These are phyloP conservation scores for Speoplatyrhinus poulsoni DNA, from an alignment of 2,113 vertebrate species.

Conservation along the genomic window DNA sequence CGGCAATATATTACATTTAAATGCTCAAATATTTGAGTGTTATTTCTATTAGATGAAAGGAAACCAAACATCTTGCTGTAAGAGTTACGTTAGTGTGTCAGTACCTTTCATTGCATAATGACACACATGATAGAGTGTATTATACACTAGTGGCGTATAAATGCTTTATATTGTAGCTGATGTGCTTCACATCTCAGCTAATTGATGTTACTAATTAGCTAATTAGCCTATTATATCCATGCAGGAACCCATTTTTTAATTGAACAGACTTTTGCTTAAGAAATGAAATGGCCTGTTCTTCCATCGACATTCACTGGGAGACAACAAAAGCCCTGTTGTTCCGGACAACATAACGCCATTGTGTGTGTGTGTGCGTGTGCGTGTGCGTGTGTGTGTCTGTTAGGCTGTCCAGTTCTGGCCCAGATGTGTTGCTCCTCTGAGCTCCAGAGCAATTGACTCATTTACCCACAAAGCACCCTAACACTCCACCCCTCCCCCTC, in stretches of 20 bases:
- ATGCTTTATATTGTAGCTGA: no score
- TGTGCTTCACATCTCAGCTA: slow-evolving; percentile 28
- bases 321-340: slow-evolving; percentile 64
- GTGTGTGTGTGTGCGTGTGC: slow-evolving; percentile 4
- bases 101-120: no score
- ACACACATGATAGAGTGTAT: no score
- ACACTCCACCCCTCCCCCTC: slow-evolving; percentile 50
- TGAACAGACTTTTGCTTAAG: slow-evolving; percentile 60
- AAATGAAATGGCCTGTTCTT: slow-evolving; percentile 7
- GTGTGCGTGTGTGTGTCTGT: slow-evolving; percentile 26
- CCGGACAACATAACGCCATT: slow-evolving; percentile 69
- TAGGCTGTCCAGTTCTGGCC: slow-evolving; percentile 70
- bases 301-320: slow-evolving; percentile 6
- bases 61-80: no score
- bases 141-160: no score
- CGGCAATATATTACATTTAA: no score
- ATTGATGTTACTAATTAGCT: slow-evolving; percentile 71
- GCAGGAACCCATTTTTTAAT: slow-evolving; percentile 71
- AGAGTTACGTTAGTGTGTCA: no score
- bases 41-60: no score
- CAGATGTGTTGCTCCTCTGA: slow-evolving; percentile 41
- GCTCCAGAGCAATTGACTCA: slow-evolving; percentile 72
- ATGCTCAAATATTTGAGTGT: no score
- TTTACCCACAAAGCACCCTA: slow-evolving; percentile 75
- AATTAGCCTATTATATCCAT: slow-evolving; percentile 76